Conservation (phyloP, 1,140 invertebrate species). For the Bombus terrestris region DNA sequence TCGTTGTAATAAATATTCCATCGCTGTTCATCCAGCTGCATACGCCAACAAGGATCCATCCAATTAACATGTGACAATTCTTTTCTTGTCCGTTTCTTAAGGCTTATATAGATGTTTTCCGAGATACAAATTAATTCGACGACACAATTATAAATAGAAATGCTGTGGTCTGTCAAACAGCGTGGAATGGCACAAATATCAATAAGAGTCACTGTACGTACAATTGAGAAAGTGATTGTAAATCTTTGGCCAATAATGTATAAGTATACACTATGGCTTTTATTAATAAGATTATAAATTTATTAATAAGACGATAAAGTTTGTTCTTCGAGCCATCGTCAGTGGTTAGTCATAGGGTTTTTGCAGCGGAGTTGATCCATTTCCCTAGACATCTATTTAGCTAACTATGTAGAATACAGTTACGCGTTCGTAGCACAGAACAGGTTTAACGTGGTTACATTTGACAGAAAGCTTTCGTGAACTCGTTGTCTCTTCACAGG, state of each 20-base stretch:
- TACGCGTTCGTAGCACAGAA: conserved; percentile 20
- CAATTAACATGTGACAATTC: not conserved
- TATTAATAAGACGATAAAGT: not conserved
- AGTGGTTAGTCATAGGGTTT: not conserved
- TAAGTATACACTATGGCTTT: too few species aligned
- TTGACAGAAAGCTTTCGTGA: conserved; percentile 15
- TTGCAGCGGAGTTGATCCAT: not conserved
- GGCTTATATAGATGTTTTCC: not conserved
- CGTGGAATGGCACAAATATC: too few species aligned
- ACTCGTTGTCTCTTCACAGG: conserved; percentile 24
- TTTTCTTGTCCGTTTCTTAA: not conserved
- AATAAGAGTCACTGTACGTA: too few species aligned
- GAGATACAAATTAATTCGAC: not conserved
- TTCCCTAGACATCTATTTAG: not conserved
- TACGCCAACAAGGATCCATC: not conserved
- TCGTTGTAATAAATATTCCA: not conserved
- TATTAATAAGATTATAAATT: not conserved
- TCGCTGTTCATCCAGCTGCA: not conserved
- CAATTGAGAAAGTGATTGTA: too few species aligned
- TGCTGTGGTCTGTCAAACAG: too few species aligned
- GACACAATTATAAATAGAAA: too few species aligned
- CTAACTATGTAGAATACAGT: conserved; percentile 28
- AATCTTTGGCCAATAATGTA: too few species aligned
- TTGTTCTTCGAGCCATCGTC: not conserved
- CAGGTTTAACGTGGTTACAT: conserved; percentile 47